phyloP scores from a whole-genome alignment of 2,888 invertebrate species.

The Macrophya annulata region DNA sequence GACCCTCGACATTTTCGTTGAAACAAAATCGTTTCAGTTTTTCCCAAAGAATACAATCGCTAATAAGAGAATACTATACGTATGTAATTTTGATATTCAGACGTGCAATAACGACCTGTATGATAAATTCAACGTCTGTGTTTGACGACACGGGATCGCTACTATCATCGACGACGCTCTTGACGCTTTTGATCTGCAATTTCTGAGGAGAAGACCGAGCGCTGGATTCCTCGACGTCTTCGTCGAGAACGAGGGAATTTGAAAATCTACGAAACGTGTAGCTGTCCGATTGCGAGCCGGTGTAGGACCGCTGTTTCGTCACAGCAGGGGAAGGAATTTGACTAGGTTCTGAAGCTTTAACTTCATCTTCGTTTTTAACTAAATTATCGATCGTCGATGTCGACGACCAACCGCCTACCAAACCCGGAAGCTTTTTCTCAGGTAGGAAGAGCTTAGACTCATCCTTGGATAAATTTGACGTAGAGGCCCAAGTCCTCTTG shows the following conservation, averaged over 20 bases:
- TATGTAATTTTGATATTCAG: background rate
- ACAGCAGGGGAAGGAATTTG: slow-evolving; percentile 14
- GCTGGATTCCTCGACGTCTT: slow-evolving; percentile 10
- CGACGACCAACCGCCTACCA: slow-evolving; percentile 86
- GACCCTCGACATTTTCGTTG: background rate
- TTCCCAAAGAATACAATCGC: background rate
- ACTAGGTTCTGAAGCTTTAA: slow-evolving; percentile 35
- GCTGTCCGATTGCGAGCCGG: slow-evolving; percentile 70
- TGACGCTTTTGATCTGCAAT: slow-evolving; percentile 75
- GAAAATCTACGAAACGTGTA: slow-evolving; percentile 70
- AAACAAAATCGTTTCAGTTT: slow-evolving; percentile 31
- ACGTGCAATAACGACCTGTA: slow-evolving; percentile 70
- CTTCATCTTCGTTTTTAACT: slow-evolving; percentile 53
- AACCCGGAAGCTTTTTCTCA: slow-evolving; percentile 14
- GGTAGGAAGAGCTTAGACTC: slow-evolving; percentile 62
- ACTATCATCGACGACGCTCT: slow-evolving; percentile 75
- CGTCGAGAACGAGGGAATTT: slow-evolving; percentile 48
- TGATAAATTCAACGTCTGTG: slow-evolving; percentile 76
- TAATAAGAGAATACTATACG: background rate
- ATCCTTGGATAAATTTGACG: slow-evolving; percentile 84
- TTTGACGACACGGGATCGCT: slow-evolving; percentile 71
- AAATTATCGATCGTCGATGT: slow-evolving; percentile 56
- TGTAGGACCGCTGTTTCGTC: slow-evolving; percentile 65
- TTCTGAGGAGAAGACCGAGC: slow-evolving; percentile 66
- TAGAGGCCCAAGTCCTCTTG: slow-evolving; percentile 89